Evolutionary conservation across 2,797 vertebrate species (phyloP).

Genomic region (Onychomys leucogaster): DNA sequence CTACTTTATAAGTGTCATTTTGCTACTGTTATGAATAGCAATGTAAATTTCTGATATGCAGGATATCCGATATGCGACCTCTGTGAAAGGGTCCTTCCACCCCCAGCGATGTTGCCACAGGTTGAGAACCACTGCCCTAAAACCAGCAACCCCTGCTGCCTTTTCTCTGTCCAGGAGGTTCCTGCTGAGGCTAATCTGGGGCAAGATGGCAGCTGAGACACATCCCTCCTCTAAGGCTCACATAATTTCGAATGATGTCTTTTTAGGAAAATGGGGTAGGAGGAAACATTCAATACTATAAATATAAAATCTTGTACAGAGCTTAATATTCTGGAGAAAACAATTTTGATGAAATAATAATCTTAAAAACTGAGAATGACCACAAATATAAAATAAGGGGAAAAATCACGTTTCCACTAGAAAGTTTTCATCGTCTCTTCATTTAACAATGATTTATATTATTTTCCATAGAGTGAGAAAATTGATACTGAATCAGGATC

Average conservation of each 20-base stretch:
- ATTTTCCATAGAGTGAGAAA: slow-evolving; percentile 20
- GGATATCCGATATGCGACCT: not conserved
- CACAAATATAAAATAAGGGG: not conserved
- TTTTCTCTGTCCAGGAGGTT: not conserved
- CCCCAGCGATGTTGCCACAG: not conserved
- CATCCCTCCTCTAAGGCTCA: not conserved
- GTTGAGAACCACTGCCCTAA: not conserved
- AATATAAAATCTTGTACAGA: not conserved
- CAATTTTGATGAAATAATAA: not conserved
- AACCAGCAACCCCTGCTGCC: accelerated
- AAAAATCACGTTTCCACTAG: not conserved
- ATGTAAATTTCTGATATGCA: not conserved
- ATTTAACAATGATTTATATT: not conserved
- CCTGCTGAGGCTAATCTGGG: not conserved
- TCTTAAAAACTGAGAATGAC: not conserved
- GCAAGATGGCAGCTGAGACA: not conserved
- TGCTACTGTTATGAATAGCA: not conserved
- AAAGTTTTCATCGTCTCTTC: not conserved
- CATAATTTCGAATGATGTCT: not conserved
- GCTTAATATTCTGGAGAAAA: not conserved
- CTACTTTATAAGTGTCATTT: not conserved
- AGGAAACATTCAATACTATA: not conserved
- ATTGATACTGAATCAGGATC: not conserved
- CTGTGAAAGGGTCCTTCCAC: not conserved
- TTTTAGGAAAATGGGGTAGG: not conserved